Evolutionary conservation across 2,113 vertebrate species (phyloP).

Genomic region (Ceratotherium simum): DNA sequence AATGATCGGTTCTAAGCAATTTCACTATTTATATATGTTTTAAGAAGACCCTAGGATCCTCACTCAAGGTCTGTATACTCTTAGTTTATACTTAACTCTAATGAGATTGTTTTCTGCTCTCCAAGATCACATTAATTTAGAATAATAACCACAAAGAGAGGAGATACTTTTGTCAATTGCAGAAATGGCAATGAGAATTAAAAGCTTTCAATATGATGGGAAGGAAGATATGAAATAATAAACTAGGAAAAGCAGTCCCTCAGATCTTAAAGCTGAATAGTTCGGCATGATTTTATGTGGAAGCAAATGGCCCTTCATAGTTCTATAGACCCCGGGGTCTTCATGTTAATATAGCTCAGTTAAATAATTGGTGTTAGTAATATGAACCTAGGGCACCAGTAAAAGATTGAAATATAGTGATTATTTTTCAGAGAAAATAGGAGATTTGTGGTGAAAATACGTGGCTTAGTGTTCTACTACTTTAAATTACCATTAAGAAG

Average conservation of each 20-base stretch:
- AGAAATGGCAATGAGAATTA: not conserved
- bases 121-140: not conserved
- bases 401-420: constrained; percentile 32
- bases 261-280: not conserved
- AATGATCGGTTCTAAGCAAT: not conserved
- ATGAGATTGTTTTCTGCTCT: not conserved
- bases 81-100: constrained; percentile 28
- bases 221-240: not conserved
- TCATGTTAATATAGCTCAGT: constrained; percentile 9
- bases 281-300: constrained; percentile 2
- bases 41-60: not conserved
- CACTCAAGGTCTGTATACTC: not conserved
- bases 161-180: not conserved
- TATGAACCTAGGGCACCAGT: constrained; percentile 3
- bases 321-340: not conserved
- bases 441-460: not conserved
- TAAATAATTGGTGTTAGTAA: constrained; percentile 60
- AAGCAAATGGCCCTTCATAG: not conserved
- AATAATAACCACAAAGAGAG: not conserved
- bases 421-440: constrained; percentile 5
- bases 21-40: not conserved
- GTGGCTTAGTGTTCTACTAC: not conserved
- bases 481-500: constrained; percentile 7
- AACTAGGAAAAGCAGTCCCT: not conserved
- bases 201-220: not conserved